Conservation (phyloP, 2,113 vertebrate species). For the Aspiorhynchus laticeps region DNA sequence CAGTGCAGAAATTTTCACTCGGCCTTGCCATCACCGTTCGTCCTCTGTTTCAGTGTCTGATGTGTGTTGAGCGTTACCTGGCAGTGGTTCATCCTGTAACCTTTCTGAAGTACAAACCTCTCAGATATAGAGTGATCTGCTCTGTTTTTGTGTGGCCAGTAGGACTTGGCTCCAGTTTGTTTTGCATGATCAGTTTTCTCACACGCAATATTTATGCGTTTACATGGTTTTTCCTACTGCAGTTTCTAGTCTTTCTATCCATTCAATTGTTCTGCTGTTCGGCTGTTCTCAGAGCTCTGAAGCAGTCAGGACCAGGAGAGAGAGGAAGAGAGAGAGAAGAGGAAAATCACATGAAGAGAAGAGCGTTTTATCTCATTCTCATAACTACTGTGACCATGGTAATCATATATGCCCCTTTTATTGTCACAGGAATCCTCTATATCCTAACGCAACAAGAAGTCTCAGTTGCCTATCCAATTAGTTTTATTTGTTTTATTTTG, state of each 20-base stretch:
- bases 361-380: neutral
- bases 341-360: constrained; percentile 25
- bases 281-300: too few relatives aligned
- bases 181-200: neutral
- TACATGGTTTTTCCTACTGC: too few relatives aligned
- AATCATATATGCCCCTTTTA: constrained; percentile 2
- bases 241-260: too few relatives aligned
- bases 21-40: neutral
- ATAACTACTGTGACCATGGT: constrained; percentile 17
- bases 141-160: neutral
- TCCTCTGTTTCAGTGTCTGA: constrained; percentile 7
- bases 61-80: neutral
- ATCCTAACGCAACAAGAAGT: neutral
- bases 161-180: neutral
- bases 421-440: neutral
- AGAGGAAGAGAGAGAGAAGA: too few relatives aligned
- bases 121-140: neutral
- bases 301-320: too few relatives aligned
- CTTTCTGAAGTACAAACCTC: neutral
- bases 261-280: too few relatives aligned
- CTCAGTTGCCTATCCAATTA: neutral
- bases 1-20: neutral
- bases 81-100: neutral
- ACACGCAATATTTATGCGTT: too few relatives aligned
- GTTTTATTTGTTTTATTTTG: neutral